A percentile compares a stretch with the other conserved stretches of the same genome.
Conservation (phyloP, 2,797 vertebrate species). For the Melanogrammus aeglefinus region DNA sequence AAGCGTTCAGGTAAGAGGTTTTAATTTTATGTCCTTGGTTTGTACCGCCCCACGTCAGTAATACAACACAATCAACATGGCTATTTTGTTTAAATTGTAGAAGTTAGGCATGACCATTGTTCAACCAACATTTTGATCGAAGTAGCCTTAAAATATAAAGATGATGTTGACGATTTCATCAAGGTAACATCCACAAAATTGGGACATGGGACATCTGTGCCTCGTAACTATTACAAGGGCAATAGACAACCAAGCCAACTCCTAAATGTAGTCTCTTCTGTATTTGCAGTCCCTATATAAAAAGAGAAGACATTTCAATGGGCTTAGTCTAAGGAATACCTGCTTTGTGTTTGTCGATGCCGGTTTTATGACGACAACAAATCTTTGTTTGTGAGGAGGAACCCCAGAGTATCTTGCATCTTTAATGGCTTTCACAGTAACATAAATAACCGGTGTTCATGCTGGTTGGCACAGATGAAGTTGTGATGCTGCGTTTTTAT, state of each 20-base stretch:
- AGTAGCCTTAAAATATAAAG: neutral
- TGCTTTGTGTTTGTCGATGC: slow-evolving; percentile 30
- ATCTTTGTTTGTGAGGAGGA: slow-evolving; percentile 36
- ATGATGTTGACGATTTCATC: neutral
- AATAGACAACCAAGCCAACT: slow-evolving; percentile 61
- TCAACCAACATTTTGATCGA: neutral
- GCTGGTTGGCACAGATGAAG: slow-evolving; percentile 32
- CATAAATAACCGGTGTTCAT: slow-evolving; percentile 34
- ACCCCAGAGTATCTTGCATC: slow-evolving; percentile 28
- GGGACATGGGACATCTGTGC: neutral
- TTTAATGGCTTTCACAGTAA: slow-evolving; percentile 13
- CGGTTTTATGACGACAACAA: slow-evolving; percentile 41
- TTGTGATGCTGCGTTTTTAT: slow-evolving; percentile 31
- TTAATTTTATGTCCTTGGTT: neutral
- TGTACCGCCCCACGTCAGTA: neutral
- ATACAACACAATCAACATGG: neutral
- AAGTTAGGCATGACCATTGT: neutral
- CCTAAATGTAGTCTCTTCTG: slow-evolving; percentile 72
- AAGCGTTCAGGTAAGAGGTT: neutral
- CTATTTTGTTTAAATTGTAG: neutral
- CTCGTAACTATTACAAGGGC: slow-evolving; percentile 51
- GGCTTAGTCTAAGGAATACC: slow-evolving; percentile 31
- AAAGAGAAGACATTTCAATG: slow-evolving; percentile 56
- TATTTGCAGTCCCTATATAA: slow-evolving; percentile 68
- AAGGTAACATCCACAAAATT: neutral